A percentile compares a stretch with the other conserved stretches of the same genome.
Evolutionary conservation across 2,113 vertebrate species (phyloP).

Genomic region (Excalfactoria chinensis): DNA sequence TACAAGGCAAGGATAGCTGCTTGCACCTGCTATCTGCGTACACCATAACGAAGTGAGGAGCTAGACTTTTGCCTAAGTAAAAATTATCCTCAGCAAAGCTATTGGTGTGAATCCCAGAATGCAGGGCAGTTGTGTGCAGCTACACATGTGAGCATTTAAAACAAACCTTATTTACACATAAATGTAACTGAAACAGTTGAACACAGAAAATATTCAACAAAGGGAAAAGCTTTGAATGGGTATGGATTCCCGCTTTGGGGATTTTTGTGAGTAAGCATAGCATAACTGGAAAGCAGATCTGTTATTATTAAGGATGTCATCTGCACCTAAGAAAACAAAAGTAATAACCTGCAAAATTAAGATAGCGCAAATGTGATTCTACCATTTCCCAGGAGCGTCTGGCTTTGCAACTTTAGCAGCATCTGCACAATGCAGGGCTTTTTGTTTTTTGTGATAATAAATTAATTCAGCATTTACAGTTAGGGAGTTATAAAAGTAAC

Average conservation of each 20-base stretch:
- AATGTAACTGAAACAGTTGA: neutral
- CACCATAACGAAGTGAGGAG: neutral
- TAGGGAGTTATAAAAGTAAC: neutral
- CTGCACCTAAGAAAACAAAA: neutral
- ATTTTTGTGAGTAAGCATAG: neutral
- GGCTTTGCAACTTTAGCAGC: neutral
- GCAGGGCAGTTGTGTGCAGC: neutral
- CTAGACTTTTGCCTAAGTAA: neutral
- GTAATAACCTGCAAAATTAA: slow-evolving; percentile 34
- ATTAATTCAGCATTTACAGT: neutral
- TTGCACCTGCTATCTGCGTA: neutral
- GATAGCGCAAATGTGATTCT: neutral
- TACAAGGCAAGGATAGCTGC: neutral
- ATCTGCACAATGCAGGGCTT: neutral
- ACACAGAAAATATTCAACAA: neutral
- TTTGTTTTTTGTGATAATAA: neutral
- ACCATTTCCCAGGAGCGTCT: slow-evolving; percentile 15
- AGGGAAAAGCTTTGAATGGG: neutral
- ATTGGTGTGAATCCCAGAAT: neutral
- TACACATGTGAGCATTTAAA: neutral
- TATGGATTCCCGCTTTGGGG: neutral
- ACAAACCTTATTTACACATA: neutral
- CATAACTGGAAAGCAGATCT: neutral
- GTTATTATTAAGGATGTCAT: neutral
- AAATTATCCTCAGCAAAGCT: neutral